Conservation (phyloP, 2,113 vertebrate species). For the Oncorhynchus nerka region DNA sequence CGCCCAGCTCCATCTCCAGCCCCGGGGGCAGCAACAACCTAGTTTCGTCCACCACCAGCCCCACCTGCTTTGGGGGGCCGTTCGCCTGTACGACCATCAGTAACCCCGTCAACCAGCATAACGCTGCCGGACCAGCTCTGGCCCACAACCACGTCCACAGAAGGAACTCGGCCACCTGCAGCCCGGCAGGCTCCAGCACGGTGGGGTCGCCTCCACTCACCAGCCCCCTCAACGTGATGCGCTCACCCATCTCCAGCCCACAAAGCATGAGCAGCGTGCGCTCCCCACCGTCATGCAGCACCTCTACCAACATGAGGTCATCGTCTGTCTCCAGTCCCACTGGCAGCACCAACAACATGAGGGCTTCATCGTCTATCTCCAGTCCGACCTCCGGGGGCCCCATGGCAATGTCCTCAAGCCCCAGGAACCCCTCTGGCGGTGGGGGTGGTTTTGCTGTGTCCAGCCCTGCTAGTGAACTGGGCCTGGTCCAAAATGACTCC, state of each 20-base stretch:
- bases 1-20: slow-evolving; percentile 72
- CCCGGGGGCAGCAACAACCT: slow-evolving; percentile 80
- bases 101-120: slow-evolving; percentile 83
- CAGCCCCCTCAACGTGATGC: slow-evolving; percentile 92
- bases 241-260: slow-evolving; percentile 94
- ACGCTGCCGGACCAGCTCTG: slow-evolving; percentile 71
- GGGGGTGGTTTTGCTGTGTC: slow-evolving; percentile 81
- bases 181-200: slow-evolving; percentile 85
- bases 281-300: slow-evolving; percentile 89
- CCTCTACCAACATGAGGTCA: slow-evolving; percentile 79
- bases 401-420: slow-evolving; percentile 70
- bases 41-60: slow-evolving; percentile 89
- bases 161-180: slow-evolving; percentile 85
- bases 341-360: slow-evolving; percentile 66
- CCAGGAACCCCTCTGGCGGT: slow-evolving; percentile 62
- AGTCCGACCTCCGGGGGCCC: slow-evolving; percentile 82
- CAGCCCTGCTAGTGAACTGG: slow-evolving; percentile 83
- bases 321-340: slow-evolving; percentile 92
- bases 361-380: slow-evolving; percentile 79
- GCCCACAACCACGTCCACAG: slow-evolving; percentile 75
- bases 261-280: slow-evolving; percentile 91
- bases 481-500: slow-evolving; percentile 79
- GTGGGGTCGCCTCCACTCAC: slow-evolving; percentile 91
- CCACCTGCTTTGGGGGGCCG: slow-evolving; percentile 80
- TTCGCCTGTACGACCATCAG: slow-evolving; percentile 69